A percentile compares a stretch with the other conserved stretches of the same genome.
These are phyloP conservation scores for Drosophila orena DNA, from an alignment of 1,140 invertebrate genomes.

Conservation along the genomic window DNA sequence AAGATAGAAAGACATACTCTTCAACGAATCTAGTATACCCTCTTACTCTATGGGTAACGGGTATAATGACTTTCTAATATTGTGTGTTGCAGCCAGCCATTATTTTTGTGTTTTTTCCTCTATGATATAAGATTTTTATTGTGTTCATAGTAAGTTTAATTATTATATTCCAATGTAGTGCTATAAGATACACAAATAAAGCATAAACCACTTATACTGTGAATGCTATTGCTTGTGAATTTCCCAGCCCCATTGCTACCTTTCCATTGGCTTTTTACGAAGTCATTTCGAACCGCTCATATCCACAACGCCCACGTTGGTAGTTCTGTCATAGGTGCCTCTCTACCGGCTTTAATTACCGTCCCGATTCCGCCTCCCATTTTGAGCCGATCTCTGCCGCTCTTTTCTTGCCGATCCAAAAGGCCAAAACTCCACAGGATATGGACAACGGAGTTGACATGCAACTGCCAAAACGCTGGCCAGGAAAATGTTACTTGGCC, in stretches of 20 bases:
- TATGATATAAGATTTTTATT: too few relatives aligned
- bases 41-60: too few relatives aligned
- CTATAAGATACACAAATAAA: background rate
- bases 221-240: constrained; percentile 9
- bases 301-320: constrained; percentile 31
- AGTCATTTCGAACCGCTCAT: constrained; percentile 11
- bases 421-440: constrained; percentile 23
- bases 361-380: constrained; percentile 9
- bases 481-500: constrained; percentile 32
- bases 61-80: too few relatives aligned
- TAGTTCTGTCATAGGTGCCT: constrained; percentile 18
- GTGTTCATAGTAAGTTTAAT: too few relatives aligned
- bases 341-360: constrained; percentile 37
- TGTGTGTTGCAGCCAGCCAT: too few relatives aligned
- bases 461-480: constrained; percentile 68
- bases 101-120: too few relatives aligned
- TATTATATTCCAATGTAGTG: too few relatives aligned
- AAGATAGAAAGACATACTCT: too few relatives aligned
- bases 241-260: constrained; percentile 18
- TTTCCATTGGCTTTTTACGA: constrained; percentile 16
- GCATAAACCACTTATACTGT: background rate
- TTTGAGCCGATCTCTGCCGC: background rate
- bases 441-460: constrained; percentile 54
- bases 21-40: too few relatives aligned
- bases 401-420: background rate